These are phyloP conservation scores for Eidolon dupreanum DNA, from an alignment of 2,797 vertebrate genomes.

Conservation along the genomic window DNA sequence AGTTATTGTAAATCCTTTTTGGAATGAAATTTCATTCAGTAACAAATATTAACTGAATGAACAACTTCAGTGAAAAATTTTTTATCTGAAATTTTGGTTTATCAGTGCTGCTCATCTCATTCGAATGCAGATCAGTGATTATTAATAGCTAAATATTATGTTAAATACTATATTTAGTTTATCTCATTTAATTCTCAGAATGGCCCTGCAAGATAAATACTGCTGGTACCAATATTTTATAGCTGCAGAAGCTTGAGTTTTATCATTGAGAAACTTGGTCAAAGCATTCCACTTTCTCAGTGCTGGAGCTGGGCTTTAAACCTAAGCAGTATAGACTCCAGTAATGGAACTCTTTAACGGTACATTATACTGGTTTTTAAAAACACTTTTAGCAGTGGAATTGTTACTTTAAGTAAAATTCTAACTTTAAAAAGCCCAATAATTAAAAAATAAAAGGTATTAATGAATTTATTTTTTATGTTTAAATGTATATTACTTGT, in stretches of 20 bases:
- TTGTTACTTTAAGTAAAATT: not conserved
- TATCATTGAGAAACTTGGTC: not conserved
- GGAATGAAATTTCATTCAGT: not conserved
- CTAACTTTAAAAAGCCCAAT: not conserved
- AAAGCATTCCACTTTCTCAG: not conserved
- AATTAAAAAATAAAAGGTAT: not conserved
- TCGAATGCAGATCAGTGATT: not conserved
- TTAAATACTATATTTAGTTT: not conserved
- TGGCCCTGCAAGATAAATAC: not conserved
- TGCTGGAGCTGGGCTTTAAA: not conserved
- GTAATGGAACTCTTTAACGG: not conserved
- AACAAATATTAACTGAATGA: not conserved
- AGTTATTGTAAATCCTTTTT: not conserved
- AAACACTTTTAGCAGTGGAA: not conserved
- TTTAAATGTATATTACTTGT: not conserved
- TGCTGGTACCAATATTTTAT: not conserved
- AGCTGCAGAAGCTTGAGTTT: not conserved
- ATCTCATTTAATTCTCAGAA: conserved; percentile 8
- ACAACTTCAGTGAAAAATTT: not conserved
- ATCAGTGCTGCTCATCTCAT: not conserved
- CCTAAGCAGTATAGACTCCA: not conserved
- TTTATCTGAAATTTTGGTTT: conserved; percentile 9
- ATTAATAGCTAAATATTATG: not conserved
- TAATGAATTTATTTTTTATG: not conserved
- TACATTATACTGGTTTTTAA: not conserved